Base-by-base conservation (phyloP, 2,888 invertebrate genomes). In the Didymodactylos carnosus region DNA sequence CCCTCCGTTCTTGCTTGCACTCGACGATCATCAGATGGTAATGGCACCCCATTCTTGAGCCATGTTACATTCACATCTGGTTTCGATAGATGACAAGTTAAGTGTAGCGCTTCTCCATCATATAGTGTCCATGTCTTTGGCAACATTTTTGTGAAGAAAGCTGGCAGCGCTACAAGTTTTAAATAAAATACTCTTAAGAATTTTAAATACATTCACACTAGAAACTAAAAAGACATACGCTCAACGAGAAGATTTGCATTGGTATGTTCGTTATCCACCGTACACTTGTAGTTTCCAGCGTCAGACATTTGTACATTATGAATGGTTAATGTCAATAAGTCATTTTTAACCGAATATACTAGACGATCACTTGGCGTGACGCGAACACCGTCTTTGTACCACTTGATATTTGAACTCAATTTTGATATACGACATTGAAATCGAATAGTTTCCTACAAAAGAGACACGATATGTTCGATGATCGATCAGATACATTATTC, bases 161-260 rank as follows among this genome's bases (percentile, higher is more conserved):
- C 19, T 14, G 71, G 71, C 46, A 27, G n/a, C 46, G 35, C 41
- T 40, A 53, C 23, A 39, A n/a, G n/a, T n/a, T n/a, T n/a, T n/a
- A n/a, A n/a, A n/a, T n/a, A n/a, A n/a, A n/a, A n/a, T n/a, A n/a
- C n/a, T n/a, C n/a, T n/a, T n/a, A n/a, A n/a, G 19, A n/a, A 39
- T n/a, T 25, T 35, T n/a, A 43, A 39, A 25, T 19, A 16, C 25
- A 6, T 7, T 69, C 6, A 6, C 8, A 16, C n/a, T 43, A 16
- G n/a, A n/a, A n/a, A n/a, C n/a, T n/a, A n/a, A n/a, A n/a, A n/a
- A 72, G 29, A 73, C 51, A 76, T 77, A 84, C 84, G 81, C 83
- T 90, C 88, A 0, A 93, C 91, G 0, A 85, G 88, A 53, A 93
- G 85, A 78, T 84, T 88, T 0, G 91, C 92, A 72, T 87, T 86